A percentile compares a stretch with the other conserved stretches of the same genome.
These are phyloP conservation scores for Romanogobio albipinnatus DNA, from an alignment of 2,113 vertebrate genomes.

Conservation along the genomic window DNA sequence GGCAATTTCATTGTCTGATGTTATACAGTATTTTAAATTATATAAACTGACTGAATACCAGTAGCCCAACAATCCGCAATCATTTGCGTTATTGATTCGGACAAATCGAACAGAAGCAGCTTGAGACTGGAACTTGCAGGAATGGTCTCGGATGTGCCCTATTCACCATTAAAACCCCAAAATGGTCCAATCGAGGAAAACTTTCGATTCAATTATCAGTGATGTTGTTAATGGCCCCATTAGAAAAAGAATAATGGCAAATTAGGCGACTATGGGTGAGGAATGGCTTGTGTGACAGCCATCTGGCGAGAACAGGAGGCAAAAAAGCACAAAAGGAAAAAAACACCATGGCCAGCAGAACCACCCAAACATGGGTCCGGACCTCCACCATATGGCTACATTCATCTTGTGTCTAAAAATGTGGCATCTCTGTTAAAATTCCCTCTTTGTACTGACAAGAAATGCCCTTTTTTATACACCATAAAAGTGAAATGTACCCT, in stretches of 20 bases:
- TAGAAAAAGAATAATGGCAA: constrained; percentile 76
- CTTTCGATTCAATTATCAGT: constrained; percentile 72
- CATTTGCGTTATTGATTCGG: background rate
- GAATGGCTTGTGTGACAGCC: constrained; percentile 74
- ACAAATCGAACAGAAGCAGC: background rate
- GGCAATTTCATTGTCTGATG: background rate
- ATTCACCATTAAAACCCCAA: constrained; percentile 48
- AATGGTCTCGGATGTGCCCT: constrained; percentile 23
- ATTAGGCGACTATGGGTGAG: constrained; percentile 71
- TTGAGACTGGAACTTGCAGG: background rate
- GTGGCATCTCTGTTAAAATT: constrained; percentile 43
- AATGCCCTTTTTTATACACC: background rate
- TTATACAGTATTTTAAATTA: background rate
- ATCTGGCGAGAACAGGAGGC: constrained; percentile 71
- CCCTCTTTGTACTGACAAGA: constrained; percentile 27
- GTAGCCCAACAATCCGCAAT: background rate
- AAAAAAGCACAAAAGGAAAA: constrained; percentile 33
- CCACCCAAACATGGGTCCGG: constrained; percentile 41
- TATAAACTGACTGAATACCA: background rate
- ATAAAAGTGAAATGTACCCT: constrained; percentile 21
- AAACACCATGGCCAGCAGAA: constrained; percentile 40
- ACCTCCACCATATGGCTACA: constrained; percentile 52
- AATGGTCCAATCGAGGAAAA: constrained; percentile 69
- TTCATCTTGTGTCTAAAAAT: constrained; percentile 48
- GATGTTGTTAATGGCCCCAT: constrained; percentile 78